phyloP scores from a whole-genome alignment of 1,140 invertebrate species.

The Ridgeia piscesae region DNA sequence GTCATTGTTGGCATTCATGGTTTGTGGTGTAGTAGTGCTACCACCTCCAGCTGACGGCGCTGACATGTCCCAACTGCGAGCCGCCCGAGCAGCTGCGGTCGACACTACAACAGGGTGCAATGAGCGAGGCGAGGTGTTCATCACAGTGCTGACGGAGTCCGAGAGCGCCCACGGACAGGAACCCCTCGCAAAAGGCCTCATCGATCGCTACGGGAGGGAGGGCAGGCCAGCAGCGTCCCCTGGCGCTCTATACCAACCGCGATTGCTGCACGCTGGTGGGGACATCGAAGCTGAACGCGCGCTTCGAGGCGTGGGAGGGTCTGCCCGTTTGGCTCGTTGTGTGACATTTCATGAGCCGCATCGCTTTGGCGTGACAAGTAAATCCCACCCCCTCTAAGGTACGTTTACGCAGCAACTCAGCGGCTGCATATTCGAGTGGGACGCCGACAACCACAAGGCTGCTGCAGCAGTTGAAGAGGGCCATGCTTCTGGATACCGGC shows the following conservation, averaged over 20 bases:
- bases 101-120: neutral
- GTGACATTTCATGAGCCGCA: too few relatives aligned
- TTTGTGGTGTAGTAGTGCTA: too few relatives aligned
- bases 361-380: conserved; percentile 33
- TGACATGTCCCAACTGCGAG: neutral
- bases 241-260: neutral
- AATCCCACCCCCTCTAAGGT: conserved; percentile 36
- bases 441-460: conserved; percentile 25
- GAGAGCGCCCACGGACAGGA: neutral
- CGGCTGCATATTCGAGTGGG: conserved; percentile 37
- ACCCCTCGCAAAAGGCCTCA: neutral
- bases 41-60: too few relatives aligned
- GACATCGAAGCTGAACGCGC: too few relatives aligned
- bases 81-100: neutral
- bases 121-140: conserved; percentile 23
- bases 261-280: too few relatives aligned
- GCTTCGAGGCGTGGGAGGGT: too few relatives aligned
- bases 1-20: too few relatives aligned
- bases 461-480: conserved; percentile 34
- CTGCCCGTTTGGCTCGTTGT: too few relatives aligned
- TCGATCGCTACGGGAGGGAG: neutral
- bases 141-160: neutral
- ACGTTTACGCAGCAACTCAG: conserved; percentile 35
- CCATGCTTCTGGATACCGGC: conserved; percentile 21
- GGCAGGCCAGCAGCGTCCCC: neutral